Percentiles rank a stretch among this genome's conserved stretches.
Conservation (phyloP, 2,113 vertebrate genomes). For the Acrocephalus arundinaceus region DNA sequence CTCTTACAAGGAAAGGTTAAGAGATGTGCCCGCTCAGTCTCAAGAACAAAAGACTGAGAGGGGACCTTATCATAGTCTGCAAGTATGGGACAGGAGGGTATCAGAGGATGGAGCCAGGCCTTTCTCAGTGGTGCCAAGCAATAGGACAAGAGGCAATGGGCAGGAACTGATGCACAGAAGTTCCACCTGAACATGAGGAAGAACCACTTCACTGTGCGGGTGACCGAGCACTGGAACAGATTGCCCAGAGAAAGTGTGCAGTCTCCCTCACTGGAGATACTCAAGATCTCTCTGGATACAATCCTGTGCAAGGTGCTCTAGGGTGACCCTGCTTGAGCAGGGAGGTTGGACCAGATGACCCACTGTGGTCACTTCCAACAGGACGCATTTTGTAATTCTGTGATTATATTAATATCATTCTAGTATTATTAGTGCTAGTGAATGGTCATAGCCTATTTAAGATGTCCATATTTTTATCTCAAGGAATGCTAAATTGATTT, state of each 20-base stretch:
- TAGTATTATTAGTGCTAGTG: neutral
- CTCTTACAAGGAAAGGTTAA: neutral
- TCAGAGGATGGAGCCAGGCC: neutral
- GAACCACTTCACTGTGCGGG: accelerated
- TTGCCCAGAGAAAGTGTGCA: neutral
- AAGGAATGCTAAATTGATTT: neutral
- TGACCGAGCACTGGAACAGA: accelerated
- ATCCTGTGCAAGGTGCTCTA: neutral
- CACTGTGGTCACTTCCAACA: neutral
- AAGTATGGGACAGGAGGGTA: neutral
- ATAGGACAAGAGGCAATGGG: accelerated
- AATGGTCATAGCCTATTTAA: neutral
- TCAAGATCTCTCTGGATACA: neutral
- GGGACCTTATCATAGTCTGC: accelerated
- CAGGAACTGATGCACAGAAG: neutral
- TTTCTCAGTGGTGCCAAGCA: accelerated
- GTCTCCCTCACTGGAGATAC: neutral
- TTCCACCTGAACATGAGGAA: neutral
- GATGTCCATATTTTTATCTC: neutral
- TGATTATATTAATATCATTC: neutral
- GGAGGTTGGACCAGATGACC: neutral
- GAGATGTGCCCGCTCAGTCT: neutral
- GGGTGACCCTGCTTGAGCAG: neutral
- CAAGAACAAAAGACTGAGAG: neutral
- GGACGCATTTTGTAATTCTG: neutral